Conservation (phyloP, 30 jellyfish, hydroid and myxozoan genomes). For the Pelagia noctiluca region DNA sequence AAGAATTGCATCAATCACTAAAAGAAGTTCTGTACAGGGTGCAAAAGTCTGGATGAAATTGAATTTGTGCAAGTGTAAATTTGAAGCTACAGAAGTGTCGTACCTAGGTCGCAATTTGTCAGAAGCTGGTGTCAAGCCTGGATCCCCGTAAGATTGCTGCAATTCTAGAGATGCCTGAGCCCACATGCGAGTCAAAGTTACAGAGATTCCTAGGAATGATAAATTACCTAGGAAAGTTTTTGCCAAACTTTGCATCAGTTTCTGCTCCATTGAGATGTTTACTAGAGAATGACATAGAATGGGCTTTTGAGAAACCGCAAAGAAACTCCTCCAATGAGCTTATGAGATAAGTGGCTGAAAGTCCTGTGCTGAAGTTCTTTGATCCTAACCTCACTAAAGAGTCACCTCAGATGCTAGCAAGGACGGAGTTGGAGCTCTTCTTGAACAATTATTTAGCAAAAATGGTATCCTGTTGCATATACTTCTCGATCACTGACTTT, state of each 20-base stretch:
- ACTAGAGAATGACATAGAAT: conserved; percentile 33
- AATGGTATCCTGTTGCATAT: conserved; percentile 75
- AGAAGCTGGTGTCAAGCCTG: conserved; percentile 58
- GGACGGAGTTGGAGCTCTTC: conserved; percentile 62
- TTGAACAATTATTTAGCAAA: conserved; percentile 34
- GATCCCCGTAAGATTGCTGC: conserved; percentile 53
- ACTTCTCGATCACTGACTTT: conserved; percentile 65
- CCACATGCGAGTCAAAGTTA: conserved; percentile 28
- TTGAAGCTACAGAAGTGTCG: conserved; percentile 28
- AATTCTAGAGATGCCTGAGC: conserved; percentile 31
- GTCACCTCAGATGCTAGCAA: conserved; percentile 50
- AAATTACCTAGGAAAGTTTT: conserved; percentile 64
- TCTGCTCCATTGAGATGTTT: conserved; percentile 45
- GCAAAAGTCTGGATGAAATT: conserved; percentile 43
- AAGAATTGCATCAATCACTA: not conserved
- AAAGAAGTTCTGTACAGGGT: conserved; percentile 18
- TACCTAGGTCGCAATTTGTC: conserved; percentile 51
- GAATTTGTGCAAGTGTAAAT: conserved; percentile 27
- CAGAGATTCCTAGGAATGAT: no score
- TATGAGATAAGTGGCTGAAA: not conserved
- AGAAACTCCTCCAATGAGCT: not conserved
- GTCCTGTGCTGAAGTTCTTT: no score
- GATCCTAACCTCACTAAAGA: conserved; percentile 56
- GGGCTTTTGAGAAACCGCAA: conserved; percentile 39
- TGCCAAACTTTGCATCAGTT: conserved; percentile 44